Conservation (phyloP, 2,113 vertebrate species). For the human (Homo sapiens) region DNA sequence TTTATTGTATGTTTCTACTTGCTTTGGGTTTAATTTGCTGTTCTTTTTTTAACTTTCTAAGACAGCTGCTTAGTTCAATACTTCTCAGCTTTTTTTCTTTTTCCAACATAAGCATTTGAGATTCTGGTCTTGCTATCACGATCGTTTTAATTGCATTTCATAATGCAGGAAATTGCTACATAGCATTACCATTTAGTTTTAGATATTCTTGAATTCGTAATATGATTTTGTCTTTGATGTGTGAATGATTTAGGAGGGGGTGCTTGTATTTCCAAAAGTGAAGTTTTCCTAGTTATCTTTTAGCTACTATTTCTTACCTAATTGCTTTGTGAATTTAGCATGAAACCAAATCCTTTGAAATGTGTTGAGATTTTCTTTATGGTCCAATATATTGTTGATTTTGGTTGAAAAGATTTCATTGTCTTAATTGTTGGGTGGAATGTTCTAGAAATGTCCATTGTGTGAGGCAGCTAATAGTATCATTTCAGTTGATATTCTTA, state of each 20-base stretch:
- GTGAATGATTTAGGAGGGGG: neutral
- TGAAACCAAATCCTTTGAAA: neutral
- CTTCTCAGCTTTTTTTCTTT: neutral
- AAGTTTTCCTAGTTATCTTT: neutral
- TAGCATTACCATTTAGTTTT: neutral
- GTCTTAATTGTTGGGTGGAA: conserved; percentile 13
- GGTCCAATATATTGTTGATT: neutral
- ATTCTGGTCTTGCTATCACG: neutral
- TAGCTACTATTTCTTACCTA: neutral
- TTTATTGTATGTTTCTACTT: conserved; percentile 52
- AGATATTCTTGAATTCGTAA: conserved; percentile 13
- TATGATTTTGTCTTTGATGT: neutral
- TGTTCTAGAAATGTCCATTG: conserved; percentile 9
- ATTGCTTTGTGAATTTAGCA: conserved; percentile 27
- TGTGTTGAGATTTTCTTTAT: conserved; percentile 27
- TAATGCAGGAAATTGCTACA: neutral
- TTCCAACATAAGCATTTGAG: neutral
- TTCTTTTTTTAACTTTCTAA: neutral
- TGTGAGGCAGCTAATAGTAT: neutral
- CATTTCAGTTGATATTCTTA: neutral
- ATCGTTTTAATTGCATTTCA: neutral
- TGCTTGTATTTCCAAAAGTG: neutral
- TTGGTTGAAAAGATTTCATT: neutral
- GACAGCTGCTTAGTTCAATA: conserved; percentile 2
- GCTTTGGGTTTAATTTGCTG: conserved; percentile 38